A percentile compares a stretch with the other conserved stretches of the same genome.
phyloP scores from a whole-genome alignment of 1,140 invertebrate species.

The Diorhabda carinulata region DNA sequence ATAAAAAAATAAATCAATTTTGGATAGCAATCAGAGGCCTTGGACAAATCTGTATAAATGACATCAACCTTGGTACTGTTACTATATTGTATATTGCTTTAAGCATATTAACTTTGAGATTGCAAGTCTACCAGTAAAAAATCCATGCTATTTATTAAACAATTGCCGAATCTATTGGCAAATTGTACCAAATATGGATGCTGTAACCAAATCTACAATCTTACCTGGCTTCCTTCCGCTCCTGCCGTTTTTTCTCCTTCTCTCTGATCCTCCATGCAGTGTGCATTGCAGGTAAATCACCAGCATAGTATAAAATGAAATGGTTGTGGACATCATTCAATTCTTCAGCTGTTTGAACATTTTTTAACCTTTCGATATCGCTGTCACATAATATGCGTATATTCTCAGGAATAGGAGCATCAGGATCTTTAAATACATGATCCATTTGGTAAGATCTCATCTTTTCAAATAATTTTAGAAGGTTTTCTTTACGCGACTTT shows the following conservation, averaged over 20 bases:
- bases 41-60: too few relatives aligned
- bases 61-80: too few relatives aligned
- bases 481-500: slow-evolving; percentile 78
- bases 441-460: slow-evolving; percentile 91
- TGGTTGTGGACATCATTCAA: slow-evolving; percentile 90
- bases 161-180: too few relatives aligned
- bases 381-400: slow-evolving; percentile 80
- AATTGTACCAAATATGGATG: too few relatives aligned
- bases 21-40: too few relatives aligned
- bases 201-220: background rate
- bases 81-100: too few relatives aligned
- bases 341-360: slow-evolving; percentile 85
- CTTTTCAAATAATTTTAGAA: slow-evolving; percentile 80
- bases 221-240: slow-evolving; percentile 51
- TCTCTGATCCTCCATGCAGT: slow-evolving; percentile 63
- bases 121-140: too few relatives aligned
- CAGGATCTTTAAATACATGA: slow-evolving; percentile 75
- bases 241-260: slow-evolving; percentile 59
- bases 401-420: slow-evolving; percentile 78
- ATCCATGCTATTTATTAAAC: too few relatives aligned
- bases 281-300: slow-evolving; percentile 83
- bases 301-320: slow-evolving; percentile 88
- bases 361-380: slow-evolving; percentile 78
- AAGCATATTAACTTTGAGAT: too few relatives aligned
- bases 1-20: too few relatives aligned